Conservation (phyloP, 2,797 vertebrate species). For the Bufotes viridis region DNA sequence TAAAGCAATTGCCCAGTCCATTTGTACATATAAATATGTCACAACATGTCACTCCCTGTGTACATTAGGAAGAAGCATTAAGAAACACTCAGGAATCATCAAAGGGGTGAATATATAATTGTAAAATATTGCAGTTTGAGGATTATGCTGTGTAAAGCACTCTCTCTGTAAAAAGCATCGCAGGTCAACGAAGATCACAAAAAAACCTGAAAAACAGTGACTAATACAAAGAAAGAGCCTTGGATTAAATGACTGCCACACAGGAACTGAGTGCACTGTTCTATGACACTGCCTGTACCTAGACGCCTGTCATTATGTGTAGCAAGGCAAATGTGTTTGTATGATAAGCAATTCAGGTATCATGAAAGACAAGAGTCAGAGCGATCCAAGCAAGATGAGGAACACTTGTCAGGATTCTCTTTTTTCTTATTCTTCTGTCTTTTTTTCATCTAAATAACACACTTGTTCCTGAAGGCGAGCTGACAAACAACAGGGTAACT, state of each 20-base stretch:
- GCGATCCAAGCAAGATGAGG: neutral
- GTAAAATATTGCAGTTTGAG: slow-evolving; percentile 44
- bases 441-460: neutral
- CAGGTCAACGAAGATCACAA: slow-evolving; percentile 46
- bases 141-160: slow-evolving; percentile 44
- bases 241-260: slow-evolving; percentile 28
- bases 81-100: neutral
- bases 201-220: slow-evolving; percentile 20
- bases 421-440: neutral
- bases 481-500: neutral
- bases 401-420: slow-evolving; percentile 15
- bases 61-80: slow-evolving; percentile 6
- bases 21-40: neutral
- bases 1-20: neutral
- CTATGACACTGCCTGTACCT: neutral
- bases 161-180: slow-evolving; percentile 38
- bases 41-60: neutral
- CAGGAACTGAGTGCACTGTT: neutral
- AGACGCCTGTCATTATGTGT: slow-evolving; percentile 41
- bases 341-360: slow-evolving; percentile 56
- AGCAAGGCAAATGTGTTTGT: slow-evolving; percentile 43
- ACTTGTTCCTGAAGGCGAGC: neutral
- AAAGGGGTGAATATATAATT: slow-evolving; percentile 35
- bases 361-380: slow-evolving; percentile 56
- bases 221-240: slow-evolving; percentile 32